phyloP scores from a whole-genome alignment of 2,113 vertebrate species.

The Raja brachyura region DNA sequence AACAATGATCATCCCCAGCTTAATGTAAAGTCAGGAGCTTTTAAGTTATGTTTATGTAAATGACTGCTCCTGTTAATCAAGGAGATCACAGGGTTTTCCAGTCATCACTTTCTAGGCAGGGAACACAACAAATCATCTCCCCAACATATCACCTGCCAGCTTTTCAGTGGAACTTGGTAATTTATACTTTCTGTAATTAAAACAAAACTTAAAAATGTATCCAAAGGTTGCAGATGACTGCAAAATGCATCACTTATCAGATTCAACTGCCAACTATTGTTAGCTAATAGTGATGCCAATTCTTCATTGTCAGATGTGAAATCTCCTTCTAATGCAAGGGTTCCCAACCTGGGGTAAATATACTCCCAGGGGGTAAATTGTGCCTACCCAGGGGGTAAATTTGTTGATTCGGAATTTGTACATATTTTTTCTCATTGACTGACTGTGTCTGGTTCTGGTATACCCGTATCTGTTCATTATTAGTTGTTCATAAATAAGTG shows the following conservation, averaged over 20 bases:
- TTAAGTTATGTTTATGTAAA: not conserved
- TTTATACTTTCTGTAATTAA: conserved; percentile 35
- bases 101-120: conserved; percentile 10
- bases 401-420: no score
- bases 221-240: conserved; percentile 27
- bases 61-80: conserved; percentile 25
- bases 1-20: not conserved
- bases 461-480: no score
- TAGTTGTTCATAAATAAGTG: no score
- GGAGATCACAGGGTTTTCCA: not conserved
- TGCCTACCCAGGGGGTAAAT: no score
- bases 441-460: no score
- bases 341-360: no score
- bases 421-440: no score
- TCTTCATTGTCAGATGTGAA: not conserved
- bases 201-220: conserved; percentile 6
- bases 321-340: not conserved
- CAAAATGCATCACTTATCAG: not conserved
- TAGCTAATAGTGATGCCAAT: not conserved
- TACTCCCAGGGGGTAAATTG: no score
- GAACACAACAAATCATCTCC: conserved; percentile 27
- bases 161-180: conserved; percentile 15
- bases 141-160: conserved; percentile 28
- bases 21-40: not conserved
- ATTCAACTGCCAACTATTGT: not conserved